These are phyloP conservation scores for Dicerorhinus sumatrensis DNA, from an alignment of 2,113 vertebrate species.

Conservation along the genomic window DNA sequence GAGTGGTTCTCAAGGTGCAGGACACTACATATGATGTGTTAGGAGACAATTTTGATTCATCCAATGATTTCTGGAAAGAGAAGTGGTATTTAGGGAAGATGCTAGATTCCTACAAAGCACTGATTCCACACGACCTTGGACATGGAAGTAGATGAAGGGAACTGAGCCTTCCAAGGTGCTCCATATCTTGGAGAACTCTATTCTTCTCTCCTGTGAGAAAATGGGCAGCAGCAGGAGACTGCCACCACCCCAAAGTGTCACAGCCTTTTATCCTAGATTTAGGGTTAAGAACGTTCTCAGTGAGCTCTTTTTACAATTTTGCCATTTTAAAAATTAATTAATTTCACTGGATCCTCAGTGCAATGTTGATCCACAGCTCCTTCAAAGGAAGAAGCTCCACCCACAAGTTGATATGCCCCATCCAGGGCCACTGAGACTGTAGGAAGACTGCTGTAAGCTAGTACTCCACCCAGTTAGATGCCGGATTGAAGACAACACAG, in stretches of 20 bases:
- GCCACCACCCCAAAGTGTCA: neutral
- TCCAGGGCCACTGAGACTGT: neutral
- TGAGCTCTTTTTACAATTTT: neutral
- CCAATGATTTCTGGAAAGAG: neutral
- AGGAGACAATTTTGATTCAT: neutral
- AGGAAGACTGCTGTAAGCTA: neutral
- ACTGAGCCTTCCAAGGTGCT: neutral
- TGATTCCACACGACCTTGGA: neutral
- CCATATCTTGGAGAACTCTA: neutral
- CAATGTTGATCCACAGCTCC: neutral
- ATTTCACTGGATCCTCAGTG: neutral
- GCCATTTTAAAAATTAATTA: neutral
- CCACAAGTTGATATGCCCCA: neutral
- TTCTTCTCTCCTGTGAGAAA: neutral
- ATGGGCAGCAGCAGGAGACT: neutral
- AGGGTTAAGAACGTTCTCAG: neutral
- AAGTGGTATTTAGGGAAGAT: neutral
- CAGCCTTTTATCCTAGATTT: neutral
- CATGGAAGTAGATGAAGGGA: neutral
- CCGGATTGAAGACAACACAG: neutral
- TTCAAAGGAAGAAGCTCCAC: neutral
- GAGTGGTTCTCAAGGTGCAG: neutral
- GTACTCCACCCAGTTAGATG: neutral
- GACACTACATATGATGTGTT: neutral
- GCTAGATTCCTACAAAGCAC: neutral